These are phyloP conservation scores for Microvelia longipes DNA, from an alignment of 1,140 invertebrate species.

Conservation along the genomic window DNA sequence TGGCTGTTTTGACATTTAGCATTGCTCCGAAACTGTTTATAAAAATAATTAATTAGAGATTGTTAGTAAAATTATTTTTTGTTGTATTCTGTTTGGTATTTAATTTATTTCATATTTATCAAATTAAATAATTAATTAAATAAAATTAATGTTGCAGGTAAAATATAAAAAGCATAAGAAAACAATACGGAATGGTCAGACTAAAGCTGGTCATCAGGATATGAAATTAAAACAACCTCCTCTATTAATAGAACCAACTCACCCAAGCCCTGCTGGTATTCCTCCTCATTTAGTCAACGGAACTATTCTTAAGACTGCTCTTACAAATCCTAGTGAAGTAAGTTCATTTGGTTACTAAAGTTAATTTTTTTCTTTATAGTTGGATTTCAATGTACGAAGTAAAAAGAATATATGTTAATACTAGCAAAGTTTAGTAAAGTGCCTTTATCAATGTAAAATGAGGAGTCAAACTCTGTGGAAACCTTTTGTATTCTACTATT, in stretches of 20 bases:
- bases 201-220: constrained; percentile 28
- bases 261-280: constrained; percentile 32
- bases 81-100: too few relatives aligned
- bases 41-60: too few relatives aligned
- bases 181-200: constrained; percentile 41
- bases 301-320: constrained; percentile 81
- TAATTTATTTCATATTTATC: too few relatives aligned
- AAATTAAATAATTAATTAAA: too few relatives aligned
- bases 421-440: neutral
- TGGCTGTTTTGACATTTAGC: too few relatives aligned
- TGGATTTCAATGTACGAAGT: neutral
- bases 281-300: constrained; percentile 67
- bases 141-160: constrained; percentile 45
- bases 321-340: constrained; percentile 80
- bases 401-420: neutral
- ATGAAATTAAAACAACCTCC: constrained; percentile 28
- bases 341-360: too few relatives aligned
- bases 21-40: too few relatives aligned
- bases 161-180: constrained; percentile 98
- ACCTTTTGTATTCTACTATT: neutral
- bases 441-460: neutral
- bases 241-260: constrained; percentile 27
- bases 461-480: neutral
- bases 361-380: constrained; percentile 3
- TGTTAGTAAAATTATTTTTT: too few relatives aligned